phyloP scores from a whole-genome alignment of 2,888 invertebrate genomes.

The Ypsolopha sequella region DNA sequence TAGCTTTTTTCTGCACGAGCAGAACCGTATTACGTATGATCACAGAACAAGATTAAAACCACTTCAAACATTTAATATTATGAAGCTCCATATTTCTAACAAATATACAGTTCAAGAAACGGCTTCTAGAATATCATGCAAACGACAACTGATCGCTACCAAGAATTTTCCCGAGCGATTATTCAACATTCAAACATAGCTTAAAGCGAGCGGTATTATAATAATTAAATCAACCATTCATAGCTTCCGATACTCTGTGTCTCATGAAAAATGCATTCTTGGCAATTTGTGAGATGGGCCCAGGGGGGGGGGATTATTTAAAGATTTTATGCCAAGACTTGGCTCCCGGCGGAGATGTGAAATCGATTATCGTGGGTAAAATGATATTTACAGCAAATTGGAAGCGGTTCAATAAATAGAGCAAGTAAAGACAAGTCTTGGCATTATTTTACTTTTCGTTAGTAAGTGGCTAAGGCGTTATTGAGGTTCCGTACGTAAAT shows the following conservation, averaged over 20 bases:
- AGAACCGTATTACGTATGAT: too few species aligned
- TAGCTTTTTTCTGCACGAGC: too few species aligned
- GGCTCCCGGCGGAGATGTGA: conserved; percentile 9
- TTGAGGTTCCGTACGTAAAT: too few species aligned
- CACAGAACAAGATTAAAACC: too few species aligned
- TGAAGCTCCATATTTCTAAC: too few species aligned
- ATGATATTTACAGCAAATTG: neutral
- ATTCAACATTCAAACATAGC: conserved; percentile 24
- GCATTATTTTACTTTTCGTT: too few species aligned
- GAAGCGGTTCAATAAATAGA: neutral
- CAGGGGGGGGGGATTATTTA: conserved; percentile 29
- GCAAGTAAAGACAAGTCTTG: too few species aligned
- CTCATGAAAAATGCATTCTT: conserved; percentile 64
- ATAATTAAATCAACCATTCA: conserved; percentile 65
- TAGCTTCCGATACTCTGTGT: conserved; percentile 35
- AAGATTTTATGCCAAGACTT: conserved; percentile 22
- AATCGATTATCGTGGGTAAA: neutral
- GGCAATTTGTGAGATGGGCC: conserved; percentile 49
- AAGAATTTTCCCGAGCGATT: conserved; percentile 8
- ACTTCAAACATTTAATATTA: too few species aligned
- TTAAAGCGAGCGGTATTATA: conserved; percentile 29
- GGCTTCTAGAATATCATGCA: too few species aligned
- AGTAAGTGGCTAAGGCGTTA: too few species aligned
- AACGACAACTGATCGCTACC: neutral
- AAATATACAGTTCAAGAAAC: too few species aligned